A percentile compares a stretch with the other conserved stretches of the same genome.
Conservation (phyloP, 92 coral and sea anemone genomes). For the Zoanthus sansibaricus region DNA sequence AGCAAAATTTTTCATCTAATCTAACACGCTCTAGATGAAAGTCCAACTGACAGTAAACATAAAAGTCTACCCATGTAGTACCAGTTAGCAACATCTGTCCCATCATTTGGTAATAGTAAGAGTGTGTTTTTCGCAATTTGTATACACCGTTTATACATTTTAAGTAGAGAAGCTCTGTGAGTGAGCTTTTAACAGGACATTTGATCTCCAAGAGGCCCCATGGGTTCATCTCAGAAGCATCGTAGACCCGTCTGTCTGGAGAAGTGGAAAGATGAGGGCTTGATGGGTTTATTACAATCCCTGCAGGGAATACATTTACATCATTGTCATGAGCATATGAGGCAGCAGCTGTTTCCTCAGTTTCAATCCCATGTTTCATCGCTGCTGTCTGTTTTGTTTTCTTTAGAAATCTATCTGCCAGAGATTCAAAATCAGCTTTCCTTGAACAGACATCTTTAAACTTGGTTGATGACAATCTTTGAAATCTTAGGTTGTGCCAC, state of each 20-base stretch:
- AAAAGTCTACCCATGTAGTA: conserved; percentile 41
- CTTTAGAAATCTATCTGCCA: conserved; percentile 13
- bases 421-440: conserved; percentile 23
- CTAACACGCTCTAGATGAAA: conserved; percentile 44
- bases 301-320: conserved; percentile 33
- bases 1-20: background rate
- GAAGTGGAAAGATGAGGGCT: conserved; percentile 32
- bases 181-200: conserved; percentile 33
- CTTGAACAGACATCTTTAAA: conserved; percentile 43
- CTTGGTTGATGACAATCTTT: conserved; percentile 29
- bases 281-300: conserved; percentile 45
- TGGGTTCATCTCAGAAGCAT: conserved; percentile 18
- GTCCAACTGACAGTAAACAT: conserved; percentile 30
- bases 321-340: conserved; percentile 31
- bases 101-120: conserved; percentile 52
- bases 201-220: conserved; percentile 56
- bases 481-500: conserved; percentile 34
- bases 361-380: conserved; percentile 47
- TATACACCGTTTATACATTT: conserved; percentile 5
- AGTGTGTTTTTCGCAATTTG: conserved; percentile 31
- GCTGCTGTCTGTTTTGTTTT: conserved; percentile 60
- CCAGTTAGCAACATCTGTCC: conserved; percentile 43
- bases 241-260: conserved; percentile 46
- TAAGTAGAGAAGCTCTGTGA: conserved; percentile 38
- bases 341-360: conserved; percentile 46